A percentile compares a stretch with the other conserved stretches of the same genome.
phyloP scores from a whole-genome alignment of 2,888 invertebrate species.

The Apamea sordens region DNA sequence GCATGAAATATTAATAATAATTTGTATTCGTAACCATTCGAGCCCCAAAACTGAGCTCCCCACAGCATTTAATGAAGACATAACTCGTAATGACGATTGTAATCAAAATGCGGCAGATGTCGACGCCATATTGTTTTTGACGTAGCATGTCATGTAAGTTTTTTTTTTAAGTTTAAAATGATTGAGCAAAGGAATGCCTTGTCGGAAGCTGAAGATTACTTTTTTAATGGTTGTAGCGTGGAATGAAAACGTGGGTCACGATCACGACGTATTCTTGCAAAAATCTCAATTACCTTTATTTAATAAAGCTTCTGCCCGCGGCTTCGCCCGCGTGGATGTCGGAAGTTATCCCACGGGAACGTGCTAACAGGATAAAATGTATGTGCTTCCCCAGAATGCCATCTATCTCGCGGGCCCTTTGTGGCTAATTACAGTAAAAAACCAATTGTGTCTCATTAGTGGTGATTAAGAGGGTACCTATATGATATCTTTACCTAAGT shows the following conservation, averaged over 20 bases:
- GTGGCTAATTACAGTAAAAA: too few species aligned
- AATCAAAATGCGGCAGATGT: slow-evolving; percentile 68
- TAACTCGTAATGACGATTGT: slow-evolving; percentile 59
- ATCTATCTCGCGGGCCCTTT: too few species aligned
- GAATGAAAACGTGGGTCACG: neutral
- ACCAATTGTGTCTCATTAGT: too few species aligned
- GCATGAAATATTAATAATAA: slow-evolving; percentile 32
- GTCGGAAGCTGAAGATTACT: slow-evolving; percentile 16
- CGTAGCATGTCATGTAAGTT: slow-evolving; percentile 45
- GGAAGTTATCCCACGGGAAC: too few species aligned
- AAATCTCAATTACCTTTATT: neutral
- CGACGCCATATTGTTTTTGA: slow-evolving; percentile 62
- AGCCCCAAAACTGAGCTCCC: slow-evolving; percentile 47
- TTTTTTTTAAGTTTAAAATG: slow-evolving; percentile 37
- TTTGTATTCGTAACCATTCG: slow-evolving; percentile 32
- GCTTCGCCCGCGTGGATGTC: too few species aligned
- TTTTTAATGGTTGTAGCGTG: neutral
- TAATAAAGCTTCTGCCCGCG: too few species aligned
- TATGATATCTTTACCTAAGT: too few species aligned
- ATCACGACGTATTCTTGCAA: neutral
- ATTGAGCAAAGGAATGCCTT: slow-evolving; percentile 33
- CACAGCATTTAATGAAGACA: slow-evolving; percentile 56
- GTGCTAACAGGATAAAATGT: too few species aligned
- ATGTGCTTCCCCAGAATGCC: too few species aligned
- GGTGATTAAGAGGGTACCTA: too few species aligned